Evolutionary conservation across 2,113 vertebrate genomes (phyloP).

Genomic region (Planiliza haematocheilus): DNA sequence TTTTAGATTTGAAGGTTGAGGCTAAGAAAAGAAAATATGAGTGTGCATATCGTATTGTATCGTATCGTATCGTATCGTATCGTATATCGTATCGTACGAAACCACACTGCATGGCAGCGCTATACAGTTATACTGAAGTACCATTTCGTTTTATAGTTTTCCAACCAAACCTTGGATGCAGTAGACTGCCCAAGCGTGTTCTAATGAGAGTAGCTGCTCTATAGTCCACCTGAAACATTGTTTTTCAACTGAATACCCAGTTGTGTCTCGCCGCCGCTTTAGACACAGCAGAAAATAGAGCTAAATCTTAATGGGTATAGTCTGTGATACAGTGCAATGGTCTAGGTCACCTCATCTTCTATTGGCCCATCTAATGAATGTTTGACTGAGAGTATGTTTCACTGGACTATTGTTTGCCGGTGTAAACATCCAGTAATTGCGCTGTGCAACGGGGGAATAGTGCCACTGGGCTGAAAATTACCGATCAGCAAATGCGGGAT

Average conservation of each 20-base stretch:
- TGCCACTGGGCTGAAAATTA: slow-evolving; percentile 67
- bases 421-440: slow-evolving; percentile 79
- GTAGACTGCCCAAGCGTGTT: neutral
- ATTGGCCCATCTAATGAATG: slow-evolving; percentile 68
- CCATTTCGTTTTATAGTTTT: neutral
- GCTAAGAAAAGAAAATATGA: too few relatives aligned
- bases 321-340: slow-evolving; percentile 48
- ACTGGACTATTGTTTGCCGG: slow-evolving; percentile 65
- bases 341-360: slow-evolving; percentile 62
- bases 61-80: too few relatives aligned
- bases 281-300: slow-evolving; percentile 22
- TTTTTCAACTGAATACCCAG: neutral
- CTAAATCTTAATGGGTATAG: slow-evolving; percentile 48
- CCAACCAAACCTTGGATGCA: neutral
- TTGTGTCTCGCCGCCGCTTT: neutral
- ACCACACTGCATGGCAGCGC: too few relatives aligned
- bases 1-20: too few relatives aligned
- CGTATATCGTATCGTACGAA: too few relatives aligned
- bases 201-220: neutral
- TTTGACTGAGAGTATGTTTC: slow-evolving; percentile 72
- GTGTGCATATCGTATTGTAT: too few relatives aligned
- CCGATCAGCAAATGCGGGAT: slow-evolving; percentile 72
- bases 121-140: neutral
- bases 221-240: slow-evolving; percentile 12
- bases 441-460: slow-evolving; percentile 52